These are phyloP conservation scores for Probaryconus sp. DNA, from an alignment of 1,140 invertebrate species.

Conservation along the genomic window DNA sequence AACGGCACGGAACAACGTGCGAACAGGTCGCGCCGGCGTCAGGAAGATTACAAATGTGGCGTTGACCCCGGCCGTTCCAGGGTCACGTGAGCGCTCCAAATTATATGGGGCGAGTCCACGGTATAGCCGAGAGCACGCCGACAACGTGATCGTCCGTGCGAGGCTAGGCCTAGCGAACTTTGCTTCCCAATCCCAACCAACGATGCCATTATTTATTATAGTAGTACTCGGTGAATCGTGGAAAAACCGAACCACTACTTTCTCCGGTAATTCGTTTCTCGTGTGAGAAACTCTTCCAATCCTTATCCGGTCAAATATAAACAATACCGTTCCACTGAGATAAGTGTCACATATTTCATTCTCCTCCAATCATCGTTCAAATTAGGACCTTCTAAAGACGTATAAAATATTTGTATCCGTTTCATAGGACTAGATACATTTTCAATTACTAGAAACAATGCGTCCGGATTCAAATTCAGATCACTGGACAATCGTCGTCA, in stretches of 20 bases:
- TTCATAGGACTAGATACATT: too few species aligned
- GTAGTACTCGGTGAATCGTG: conserved; percentile 55
- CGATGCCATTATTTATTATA: conserved; percentile 61
- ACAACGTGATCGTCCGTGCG: conserved; percentile 70
- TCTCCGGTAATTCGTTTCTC: conserved; percentile 53
- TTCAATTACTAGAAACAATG: too few species aligned
- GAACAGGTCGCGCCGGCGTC: conserved; percentile 75
- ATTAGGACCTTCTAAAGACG: too few species aligned
- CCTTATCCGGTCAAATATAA: conserved; percentile 46
- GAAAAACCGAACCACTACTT: conserved; percentile 58
- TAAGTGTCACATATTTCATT: conserved; percentile 51
- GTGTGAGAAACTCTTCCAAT: conserved; percentile 48
- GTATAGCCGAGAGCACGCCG: conserved; percentile 68
- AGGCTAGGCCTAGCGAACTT: conserved; percentile 66
- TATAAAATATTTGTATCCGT: too few species aligned
- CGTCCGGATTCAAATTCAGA: too few species aligned
- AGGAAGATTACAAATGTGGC: conserved; percentile 76
- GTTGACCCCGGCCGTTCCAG: conserved; percentile 73
- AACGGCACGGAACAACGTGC: conserved; percentile 71
- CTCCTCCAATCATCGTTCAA: too few species aligned
- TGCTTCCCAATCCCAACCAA: conserved; percentile 68
- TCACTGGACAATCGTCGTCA: too few species aligned
- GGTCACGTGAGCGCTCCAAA: conserved; percentile 77
- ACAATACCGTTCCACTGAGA: conserved; percentile 38
- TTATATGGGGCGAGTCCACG: conserved; percentile 75